Evolutionary conservation across 1,140 invertebrate species (phyloP), one percentile per base, ranked within the genome.

Genomic region (Drosophila takahashii): DNA sequence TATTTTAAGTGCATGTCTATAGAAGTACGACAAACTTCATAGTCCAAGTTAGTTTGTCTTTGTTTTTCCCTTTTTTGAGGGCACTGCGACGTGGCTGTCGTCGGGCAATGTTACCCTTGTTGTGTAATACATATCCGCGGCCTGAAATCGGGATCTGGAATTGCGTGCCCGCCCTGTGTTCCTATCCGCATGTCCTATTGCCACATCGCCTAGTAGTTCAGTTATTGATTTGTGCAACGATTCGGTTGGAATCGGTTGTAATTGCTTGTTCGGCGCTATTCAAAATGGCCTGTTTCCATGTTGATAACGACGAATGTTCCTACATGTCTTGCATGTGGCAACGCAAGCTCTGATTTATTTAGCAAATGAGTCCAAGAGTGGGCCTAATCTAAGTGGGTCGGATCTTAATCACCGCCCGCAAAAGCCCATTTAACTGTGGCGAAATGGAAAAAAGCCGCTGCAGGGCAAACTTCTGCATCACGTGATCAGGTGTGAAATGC

Each of bases 201-300:
- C 72, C 75, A 22, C 60, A 67, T 70, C 54, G 67, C 64, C 67
- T 70, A 48, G 64, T 71, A 41, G 51, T 70, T 70, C 27, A 26
- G 64, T 73, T 90, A 89, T 89, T 89, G 85, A 89, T 85, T 89
- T 85, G 85, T 60, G 66, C 53, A 70, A 59, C 69, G 61, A 52
- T 48, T 57, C 34, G 8, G 26, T 58, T 42, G 16, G 22, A 18
- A 48, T 64, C 10, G 22, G 34, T 22, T 77, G 62, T 83, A 84
- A 83, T 83, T 83, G 75, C 80, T 66, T 70, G 80, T 84, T 71
- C 48, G 67, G 47, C 70, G 77, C 45, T 65, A 81, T 74, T 81
- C 73, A 62, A 81, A 85, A 86, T 74, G 81, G 59, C 39, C 53
- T 32, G 53, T 84, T 65, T 84, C 74, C 79, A 61, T 62, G 59